Base-by-base conservation (phyloP, 1,140 invertebrate genomes). In the Diorhabda carinulata region DNA sequence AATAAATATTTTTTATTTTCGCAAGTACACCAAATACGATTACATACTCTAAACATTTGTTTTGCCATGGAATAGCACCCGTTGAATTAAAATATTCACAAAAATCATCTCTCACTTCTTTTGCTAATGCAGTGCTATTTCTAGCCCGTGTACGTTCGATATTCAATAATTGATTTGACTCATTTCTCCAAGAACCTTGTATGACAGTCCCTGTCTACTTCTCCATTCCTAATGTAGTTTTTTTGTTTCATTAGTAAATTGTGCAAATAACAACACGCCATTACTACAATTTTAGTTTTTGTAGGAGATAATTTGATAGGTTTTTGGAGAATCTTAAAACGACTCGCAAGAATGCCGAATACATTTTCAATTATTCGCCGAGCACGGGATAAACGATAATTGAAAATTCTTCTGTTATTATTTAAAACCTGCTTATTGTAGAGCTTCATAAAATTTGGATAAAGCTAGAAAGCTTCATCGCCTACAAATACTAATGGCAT, bases 341-440 rank as follows among this genome's bases (percentile, higher is more conserved):
- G 65, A 59, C 9, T 44, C 25, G 56, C 56, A n/a, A 60, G 58
- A 42, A 60, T 58, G 7, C 43, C 45, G 45, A 65, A 40, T 52
- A 57, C 61, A 47, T 68, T 68, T 68, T 62, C 67, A 63, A 45
- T 58, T 47, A 68, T 25, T 61, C 47, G 10, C 9, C 66, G 40
- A 47, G 66, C 57, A 60, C 58, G 10, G 47, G 58, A 61, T 61
- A 67, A 43, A 47, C 66, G 47, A 41, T 68, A 63, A 43, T 63
- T 68, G 45, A 63, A 68, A 43, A 68, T 68, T 47, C 41, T 62
- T 47, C 61, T 58, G 45, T 57, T 43, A 43, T 61, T 43, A 57
- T 40, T 61, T 42, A 63, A 47, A 57, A 10, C 61, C 63, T 58
- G 43, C 9, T 63, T 43, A 44, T 58, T 61, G 52, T 57, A 68